Percentiles rank a stretch among this genome's conserved stretches.
Evolutionary conservation across 23 tunicate genomes (phyloP).

Genomic region (Trididemnum nubilum): DNA sequence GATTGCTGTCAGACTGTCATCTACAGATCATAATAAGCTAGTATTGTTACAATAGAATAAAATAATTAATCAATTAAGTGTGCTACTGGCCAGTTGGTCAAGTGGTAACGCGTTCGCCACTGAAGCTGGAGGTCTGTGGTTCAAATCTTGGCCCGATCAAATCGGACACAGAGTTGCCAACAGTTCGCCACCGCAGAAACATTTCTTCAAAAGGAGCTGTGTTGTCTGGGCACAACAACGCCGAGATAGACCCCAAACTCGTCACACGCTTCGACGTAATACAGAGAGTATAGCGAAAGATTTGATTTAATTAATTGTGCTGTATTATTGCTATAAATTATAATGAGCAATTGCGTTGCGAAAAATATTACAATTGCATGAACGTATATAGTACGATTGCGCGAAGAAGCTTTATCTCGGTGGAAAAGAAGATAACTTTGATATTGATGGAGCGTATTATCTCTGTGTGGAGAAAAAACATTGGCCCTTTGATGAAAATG

Average conservation of each 20-base stretch:
- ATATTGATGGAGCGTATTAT: constrained; percentile 41
- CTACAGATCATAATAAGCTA: no score
- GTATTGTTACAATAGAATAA: no score
- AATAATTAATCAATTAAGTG: no score
- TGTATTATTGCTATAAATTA: no score
- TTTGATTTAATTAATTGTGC: no score
- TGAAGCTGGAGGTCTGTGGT: not conserved
- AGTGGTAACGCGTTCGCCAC: no score
- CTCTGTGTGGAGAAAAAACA: constrained; percentile 30
- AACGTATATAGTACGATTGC: constrained; percentile 22
- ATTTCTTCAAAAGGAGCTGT: not conserved
- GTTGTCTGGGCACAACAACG: not conserved
- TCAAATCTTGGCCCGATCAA: not conserved
- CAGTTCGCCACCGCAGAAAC: not conserved
- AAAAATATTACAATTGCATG: not conserved
- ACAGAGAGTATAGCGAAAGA: not conserved
- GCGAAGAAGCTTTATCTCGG: constrained; percentile 26
- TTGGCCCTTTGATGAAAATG: constrained; percentile 19
- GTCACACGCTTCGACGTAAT: not conserved
- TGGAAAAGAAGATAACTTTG: constrained; percentile 16
- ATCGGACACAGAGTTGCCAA: not conserved
- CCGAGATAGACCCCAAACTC: not conserved
- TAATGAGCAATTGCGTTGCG: no score
- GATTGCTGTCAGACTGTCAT: no score
- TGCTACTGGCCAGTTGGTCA: no score